phyloP scores from a whole-genome alignment of 2,888 invertebrate species.

The Nymphalis polychloros region DNA sequence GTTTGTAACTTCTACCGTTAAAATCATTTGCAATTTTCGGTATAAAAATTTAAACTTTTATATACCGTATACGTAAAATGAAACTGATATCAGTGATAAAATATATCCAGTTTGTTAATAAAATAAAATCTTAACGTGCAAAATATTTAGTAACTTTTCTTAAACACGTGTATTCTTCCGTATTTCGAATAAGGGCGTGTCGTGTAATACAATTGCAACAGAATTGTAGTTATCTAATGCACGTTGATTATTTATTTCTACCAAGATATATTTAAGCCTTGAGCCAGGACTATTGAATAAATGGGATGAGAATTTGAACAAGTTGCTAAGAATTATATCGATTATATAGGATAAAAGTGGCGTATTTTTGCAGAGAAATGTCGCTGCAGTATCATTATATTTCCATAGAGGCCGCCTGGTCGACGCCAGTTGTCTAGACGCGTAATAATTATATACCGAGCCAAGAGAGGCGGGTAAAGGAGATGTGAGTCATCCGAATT shows the following conservation, averaged over 20 bases:
- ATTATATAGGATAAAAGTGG: constrained; percentile 2
- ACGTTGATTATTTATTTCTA: constrained; percentile 11
- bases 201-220: constrained; percentile 9
- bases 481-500: constrained; percentile 71
- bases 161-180: neutral
- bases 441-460: constrained; percentile 73
- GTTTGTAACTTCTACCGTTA: too few relatives aligned
- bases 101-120: too few relatives aligned
- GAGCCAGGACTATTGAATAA: neutral
- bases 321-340: neutral
- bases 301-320: neutral
- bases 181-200: constrained; percentile 27
- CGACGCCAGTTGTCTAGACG: constrained; percentile 78
- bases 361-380: constrained; percentile 45
- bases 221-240: constrained; percentile 19
- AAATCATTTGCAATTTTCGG: too few relatives aligned
- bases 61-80: too few relatives aligned
- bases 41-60: too few relatives aligned
- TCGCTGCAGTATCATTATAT: constrained; percentile 56
- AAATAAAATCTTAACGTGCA: too few relatives aligned
- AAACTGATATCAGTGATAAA: too few relatives aligned
- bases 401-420: constrained; percentile 66
- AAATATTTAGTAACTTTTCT: neutral
- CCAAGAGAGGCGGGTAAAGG: constrained; percentile 68
- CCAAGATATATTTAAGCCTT: neutral